These are phyloP conservation scores for Lampropteryx suffumata DNA, from an alignment of 2,888 invertebrate genomes.

Conservation along the genomic window DNA sequence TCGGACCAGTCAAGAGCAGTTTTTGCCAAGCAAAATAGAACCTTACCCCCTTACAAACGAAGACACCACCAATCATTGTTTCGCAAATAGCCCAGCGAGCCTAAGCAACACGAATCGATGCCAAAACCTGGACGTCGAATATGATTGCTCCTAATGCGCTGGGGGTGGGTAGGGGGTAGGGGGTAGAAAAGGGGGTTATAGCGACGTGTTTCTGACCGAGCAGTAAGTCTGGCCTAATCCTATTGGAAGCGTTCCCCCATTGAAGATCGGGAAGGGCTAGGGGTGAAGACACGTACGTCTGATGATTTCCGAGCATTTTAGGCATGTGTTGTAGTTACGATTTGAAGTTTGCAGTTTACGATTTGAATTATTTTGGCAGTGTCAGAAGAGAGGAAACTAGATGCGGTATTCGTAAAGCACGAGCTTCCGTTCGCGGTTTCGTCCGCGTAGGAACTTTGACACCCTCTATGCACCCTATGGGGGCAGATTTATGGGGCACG, in stretches of 20 bases:
- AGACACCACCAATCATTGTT: constrained; percentile 78
- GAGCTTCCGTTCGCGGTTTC: too few species aligned
- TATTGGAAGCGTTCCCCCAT: constrained; percentile 80
- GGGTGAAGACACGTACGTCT: constrained; percentile 53
- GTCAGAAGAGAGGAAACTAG: neutral
- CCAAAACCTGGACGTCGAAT: constrained; percentile 81
- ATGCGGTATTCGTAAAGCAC: neutral
- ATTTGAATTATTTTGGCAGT: constrained; percentile 3
- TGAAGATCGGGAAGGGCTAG: constrained; percentile 71
- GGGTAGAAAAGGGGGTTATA: constrained; percentile 46
- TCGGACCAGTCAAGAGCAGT: neutral
- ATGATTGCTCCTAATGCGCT: constrained; percentile 81
- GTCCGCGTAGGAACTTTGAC: too few species aligned
- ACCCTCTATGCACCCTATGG: too few species aligned
- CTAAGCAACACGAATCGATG: constrained; percentile 78
- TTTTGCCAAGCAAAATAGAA: constrained; percentile 44
- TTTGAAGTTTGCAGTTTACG: neutral
- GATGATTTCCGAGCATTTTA: constrained; percentile 51
- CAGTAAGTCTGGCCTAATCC: constrained; percentile 83
- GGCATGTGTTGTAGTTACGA: constrained; percentile 20
- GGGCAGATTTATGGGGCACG: too few species aligned
- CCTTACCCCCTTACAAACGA: constrained; percentile 61
- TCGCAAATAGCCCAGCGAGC: constrained; percentile 70
- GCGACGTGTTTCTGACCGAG: constrained; percentile 80
- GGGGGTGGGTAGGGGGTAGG: constrained; percentile 42